phyloP scores from a whole-genome alignment of 2,113 vertebrate species.

The Pelecanus crispus region DNA sequence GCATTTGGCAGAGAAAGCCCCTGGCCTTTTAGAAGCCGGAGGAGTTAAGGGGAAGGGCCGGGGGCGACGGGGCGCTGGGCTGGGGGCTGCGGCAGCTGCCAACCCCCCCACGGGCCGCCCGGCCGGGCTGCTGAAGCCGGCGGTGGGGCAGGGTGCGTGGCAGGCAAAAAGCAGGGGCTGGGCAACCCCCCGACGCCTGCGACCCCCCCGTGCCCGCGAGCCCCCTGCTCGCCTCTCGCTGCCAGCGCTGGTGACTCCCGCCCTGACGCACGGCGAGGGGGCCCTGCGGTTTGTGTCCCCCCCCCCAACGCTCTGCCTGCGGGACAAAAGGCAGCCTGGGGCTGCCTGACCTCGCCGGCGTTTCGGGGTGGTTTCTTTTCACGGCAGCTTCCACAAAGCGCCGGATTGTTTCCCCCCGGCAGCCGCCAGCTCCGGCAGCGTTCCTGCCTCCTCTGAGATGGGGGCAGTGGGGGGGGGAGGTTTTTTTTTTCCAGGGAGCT shows the following conservation, averaged over 20 bases:
- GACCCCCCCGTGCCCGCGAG: background rate
- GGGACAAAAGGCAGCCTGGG: background rate
- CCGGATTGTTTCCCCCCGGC: background rate
- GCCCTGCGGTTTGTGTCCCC: background rate
- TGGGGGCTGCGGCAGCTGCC: background rate
- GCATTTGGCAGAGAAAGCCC: constrained; percentile 17
- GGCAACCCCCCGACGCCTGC: background rate
- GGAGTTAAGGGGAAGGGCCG: background rate
- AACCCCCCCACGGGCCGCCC: background rate
- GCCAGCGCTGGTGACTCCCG: background rate
- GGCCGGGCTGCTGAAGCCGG: background rate
- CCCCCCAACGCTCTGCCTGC: background rate
- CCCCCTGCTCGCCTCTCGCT: background rate
- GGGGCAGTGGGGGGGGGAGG: background rate
- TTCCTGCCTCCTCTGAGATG: background rate
- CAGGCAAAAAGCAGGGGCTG: background rate
- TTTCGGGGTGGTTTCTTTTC: background rate
- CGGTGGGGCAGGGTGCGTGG: background rate
- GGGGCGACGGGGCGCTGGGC: background rate
- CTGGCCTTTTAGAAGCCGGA: background rate
- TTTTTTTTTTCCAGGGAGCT: background rate
- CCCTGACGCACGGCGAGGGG: background rate
- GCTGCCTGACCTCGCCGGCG: background rate
- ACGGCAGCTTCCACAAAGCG: background rate
- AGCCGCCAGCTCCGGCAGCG: background rate